Evolutionary conservation across 2,888 invertebrate species (phyloP), one percentile per base, ranked within the genome.

Genomic region (Conops quadrifasciatus): DNA sequence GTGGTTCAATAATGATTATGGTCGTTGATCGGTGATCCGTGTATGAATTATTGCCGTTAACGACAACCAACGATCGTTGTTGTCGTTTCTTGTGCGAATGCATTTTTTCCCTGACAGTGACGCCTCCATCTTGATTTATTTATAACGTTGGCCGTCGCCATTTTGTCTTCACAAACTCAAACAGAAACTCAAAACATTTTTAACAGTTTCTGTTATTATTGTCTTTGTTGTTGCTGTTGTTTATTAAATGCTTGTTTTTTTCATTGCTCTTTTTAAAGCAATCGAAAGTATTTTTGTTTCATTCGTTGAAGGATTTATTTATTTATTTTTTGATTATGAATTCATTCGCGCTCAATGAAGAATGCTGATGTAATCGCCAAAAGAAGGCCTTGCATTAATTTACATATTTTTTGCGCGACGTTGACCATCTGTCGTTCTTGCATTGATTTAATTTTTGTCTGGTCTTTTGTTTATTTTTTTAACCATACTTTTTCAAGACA

Each of bases 381-480:
- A 56, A 58, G 56, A 56, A 67, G 68, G 62, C 51, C 68, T 68
- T 36, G 62, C 68, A 51, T 68, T 47, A 49, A 68, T 68, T 68
- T 68, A 68, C 60, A 68, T 68, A 16, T 19, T 58, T 62, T 62
- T 45, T 15, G 45, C 60, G 68, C 68, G 45, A 59, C 51, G 68
- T 7, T 49, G 68, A 68, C 68, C 68, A 68, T 68, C 68, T 68
- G 68, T 68, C 51, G 49, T 21, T 21, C 53, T n/a, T 53, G 9
- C 53, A 53, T 53, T 53, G 21, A 53, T n/a, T 49, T n/a, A 19
- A 19, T 21, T 53, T 24, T 13, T 28, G 26, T 28, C 24, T 11
- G 11, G n/a, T 53, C 21, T 53, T 24, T 24, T 28, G 26, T 58
- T 28, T 11, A 15, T 58, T 26, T 15, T 26, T 58, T 58, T 13